Conservation (phyloP, 1,140 invertebrate species). For the Drosophila truncata region DNA sequence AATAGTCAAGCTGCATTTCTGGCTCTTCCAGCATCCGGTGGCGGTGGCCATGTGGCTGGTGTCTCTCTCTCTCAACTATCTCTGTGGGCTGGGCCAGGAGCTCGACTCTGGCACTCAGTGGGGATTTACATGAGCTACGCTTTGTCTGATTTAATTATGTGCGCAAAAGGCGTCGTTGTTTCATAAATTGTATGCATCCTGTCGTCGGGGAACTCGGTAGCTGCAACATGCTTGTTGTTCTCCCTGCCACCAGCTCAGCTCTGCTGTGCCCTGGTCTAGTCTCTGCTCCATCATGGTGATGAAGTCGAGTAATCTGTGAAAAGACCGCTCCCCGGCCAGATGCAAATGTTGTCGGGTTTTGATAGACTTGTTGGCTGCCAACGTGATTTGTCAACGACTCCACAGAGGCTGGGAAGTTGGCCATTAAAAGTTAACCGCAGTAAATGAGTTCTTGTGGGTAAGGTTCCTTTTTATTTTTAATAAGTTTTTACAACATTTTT, state of each 20-base stretch:
- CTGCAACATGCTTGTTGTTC: conserved; percentile 12
- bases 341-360: conserved; percentile 74
- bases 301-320: conserved; percentile 32
- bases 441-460: conserved; percentile 3
- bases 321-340: conserved; percentile 21
- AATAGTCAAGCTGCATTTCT: conserved; percentile 82
- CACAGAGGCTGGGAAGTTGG: neutral
- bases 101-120: conserved; percentile 8
- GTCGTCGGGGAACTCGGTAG: conserved; percentile 60
- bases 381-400: conserved; percentile 67
- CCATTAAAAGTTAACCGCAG: conserved; percentile 4
- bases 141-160: conserved; percentile 83
- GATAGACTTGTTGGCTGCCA: conserved; percentile 80
- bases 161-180: conserved; percentile 81
- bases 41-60: conserved; percentile 22
- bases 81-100: conserved; percentile 36
- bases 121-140: conserved; percentile 78
- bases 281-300: conserved; percentile 5
- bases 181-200: conserved; percentile 83
- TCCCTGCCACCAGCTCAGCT: neutral
- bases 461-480: neutral
- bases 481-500: neutral
- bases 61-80: conserved; percentile 6
- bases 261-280: neutral
- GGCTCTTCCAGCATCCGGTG: conserved; percentile 69